Base-by-base conservation (phyloP, 2,888 invertebrate genomes). In the Venustoraphidia nigricollis region DNA sequence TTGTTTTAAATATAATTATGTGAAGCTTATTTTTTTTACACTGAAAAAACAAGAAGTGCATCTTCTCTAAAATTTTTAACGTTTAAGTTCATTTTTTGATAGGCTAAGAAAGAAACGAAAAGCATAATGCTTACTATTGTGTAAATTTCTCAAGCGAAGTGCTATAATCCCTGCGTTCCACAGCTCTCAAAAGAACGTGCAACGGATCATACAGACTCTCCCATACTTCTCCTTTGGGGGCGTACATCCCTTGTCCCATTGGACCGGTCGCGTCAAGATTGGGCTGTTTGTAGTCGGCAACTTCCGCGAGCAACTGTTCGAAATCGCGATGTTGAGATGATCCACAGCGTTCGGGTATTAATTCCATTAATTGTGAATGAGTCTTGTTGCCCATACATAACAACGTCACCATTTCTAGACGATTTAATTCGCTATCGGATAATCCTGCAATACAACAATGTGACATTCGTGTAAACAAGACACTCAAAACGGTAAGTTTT, bases 321-420 rank as follows among this genome's bases (percentile, higher is more conserved):
- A 93, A 92, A 68, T 91, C 90, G 59, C 85, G 77, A 43, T 86
- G 87, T 64, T 88, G 88, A 14, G 87, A 83, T 58, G 86, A 89
- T n/a, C 93, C 93, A 54, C 92, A 93, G 17, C 92, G 75, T 69
- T 96, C 96, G 0, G 96, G 96, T 88, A 97, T 91, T 50, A 90
- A 71, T 66, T 96, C 96, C 67, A 92, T 81, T 43, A 97, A 72
- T 63, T 95, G 94, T 54, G 92, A 93, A 70, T 96, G 95, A 0
- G 95, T 95, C 66, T 92, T 90, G 67, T 96, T 94, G 36, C 86
- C 84, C 64, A 94, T 93, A 56, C 94, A 92, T 44, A 97, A 70
- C 45, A 95, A 70, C 1, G 94, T 90, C 51, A 92, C 87, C 76
- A 97, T 92, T 71, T 97, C 96, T 53, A 92, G 71, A 37, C 89